These are phyloP conservation scores for Junco hyemalis DNA, from an alignment of 2,113 vertebrate species.

Conservation along the genomic window DNA sequence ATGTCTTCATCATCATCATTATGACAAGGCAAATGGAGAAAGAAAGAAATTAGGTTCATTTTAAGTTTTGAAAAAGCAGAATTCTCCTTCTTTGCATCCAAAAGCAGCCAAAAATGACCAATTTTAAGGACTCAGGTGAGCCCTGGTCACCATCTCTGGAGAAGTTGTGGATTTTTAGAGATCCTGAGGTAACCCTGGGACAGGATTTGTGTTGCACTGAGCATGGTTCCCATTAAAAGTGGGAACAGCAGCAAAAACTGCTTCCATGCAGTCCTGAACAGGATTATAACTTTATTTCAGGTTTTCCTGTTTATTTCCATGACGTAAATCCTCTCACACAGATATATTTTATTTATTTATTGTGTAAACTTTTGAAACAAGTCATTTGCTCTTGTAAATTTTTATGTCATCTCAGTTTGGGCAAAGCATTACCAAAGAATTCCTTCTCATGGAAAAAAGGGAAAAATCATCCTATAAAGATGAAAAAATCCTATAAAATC, in stretches of 20 bases:
- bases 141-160: neutral
- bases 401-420: neutral
- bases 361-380: neutral
- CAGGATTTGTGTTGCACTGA: neutral
- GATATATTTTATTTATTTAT: neutral
- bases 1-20: neutral
- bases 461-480: neutral
- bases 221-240: neutral
- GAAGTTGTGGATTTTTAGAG: neutral
- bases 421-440: neutral
- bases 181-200: neutral
- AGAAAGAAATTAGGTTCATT: neutral
- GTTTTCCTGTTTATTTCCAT: neutral
- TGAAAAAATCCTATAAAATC: neutral
- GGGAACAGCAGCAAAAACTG: neutral
- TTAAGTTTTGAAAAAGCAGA: neutral
- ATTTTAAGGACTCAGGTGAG: neutral
- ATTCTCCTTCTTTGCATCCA: neutral
- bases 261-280: neutral
- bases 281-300: neutral
- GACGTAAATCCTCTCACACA: neutral
- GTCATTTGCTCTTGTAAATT: neutral
- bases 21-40: neutral
- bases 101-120: neutral
- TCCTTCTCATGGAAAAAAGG: neutral